Base-by-base conservation (phyloP, 23 tunicate species). In the Phallusia fumigata region DNA sequence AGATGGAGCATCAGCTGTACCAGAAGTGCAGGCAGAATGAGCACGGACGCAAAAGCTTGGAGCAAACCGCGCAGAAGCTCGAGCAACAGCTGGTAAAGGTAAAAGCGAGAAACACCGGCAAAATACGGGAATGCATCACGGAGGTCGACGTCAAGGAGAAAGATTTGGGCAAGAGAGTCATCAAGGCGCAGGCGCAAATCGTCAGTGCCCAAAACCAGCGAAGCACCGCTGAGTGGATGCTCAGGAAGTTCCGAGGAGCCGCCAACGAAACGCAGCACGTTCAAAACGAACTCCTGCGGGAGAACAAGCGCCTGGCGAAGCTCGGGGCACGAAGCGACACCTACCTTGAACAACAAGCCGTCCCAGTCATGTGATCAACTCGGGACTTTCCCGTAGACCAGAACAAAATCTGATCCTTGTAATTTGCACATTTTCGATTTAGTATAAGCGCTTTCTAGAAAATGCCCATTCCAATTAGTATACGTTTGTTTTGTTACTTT, bases 261-360 rank as follows among this genome's bases (percentile, higher is more conserved):
- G 87, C 97, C 5, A 88, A 88, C 32, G 97, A 93, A 81, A 84
- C 97, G 0, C 83, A 93, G 53, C 65, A 44, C 31, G 86, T 93
- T 19, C 80, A 88, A 10, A 82, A 82, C 50, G 90, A 93, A 77
- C 45, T 88, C 21, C 32, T 76, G 72, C 87, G 85, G 65, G 97
- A 93, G 78, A 91, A 93, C 65, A 88, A 93, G 36, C 86, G 91
- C 3, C 49, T 93, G 53, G 73, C 69, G 77, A 84, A 85, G 52
- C 82, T 93, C 24, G 97, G 87, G 0, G 86, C 87, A 0, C 81
- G 84, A 19, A 88, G 90, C 2, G 97, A 88, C 64, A 87, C 97
- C 65, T 92, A 92, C 47, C 85, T 92, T 13, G 97, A 92, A 65
- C 97, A 92, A 45, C 97, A 87, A 65, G 88, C 91, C 26, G 83